phyloP scores from a whole-genome alignment of 2,113 vertebrate species.

The Trichechus manatus region DNA sequence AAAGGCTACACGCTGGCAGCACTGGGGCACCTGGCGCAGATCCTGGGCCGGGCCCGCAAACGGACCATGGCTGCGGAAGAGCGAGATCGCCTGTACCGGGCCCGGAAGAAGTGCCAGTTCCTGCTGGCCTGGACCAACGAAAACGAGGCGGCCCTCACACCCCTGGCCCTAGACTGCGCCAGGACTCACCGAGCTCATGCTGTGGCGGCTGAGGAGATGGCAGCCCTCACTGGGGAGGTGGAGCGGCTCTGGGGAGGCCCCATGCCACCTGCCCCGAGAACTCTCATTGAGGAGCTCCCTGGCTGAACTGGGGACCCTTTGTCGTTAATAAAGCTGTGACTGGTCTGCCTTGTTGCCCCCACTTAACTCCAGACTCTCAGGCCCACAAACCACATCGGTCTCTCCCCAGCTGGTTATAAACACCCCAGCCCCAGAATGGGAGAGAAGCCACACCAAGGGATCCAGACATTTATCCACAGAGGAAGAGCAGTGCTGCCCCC shows the following conservation, averaged over 20 bases:
- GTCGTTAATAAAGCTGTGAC: constrained; percentile 72
- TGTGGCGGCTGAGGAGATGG: constrained; percentile 81
- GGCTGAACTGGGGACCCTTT: constrained; percentile 18
- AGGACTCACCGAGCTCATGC: constrained; percentile 84
- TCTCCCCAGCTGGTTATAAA: not conserved
- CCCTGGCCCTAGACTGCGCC: constrained; percentile 87
- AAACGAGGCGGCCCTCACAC: constrained; percentile 76
- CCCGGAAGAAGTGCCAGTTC: constrained; percentile 93
- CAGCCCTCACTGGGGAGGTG: constrained; percentile 85
- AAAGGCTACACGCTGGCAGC: constrained; percentile 89
- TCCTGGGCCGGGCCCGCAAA: constrained; percentile 84
- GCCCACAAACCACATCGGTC: not conserved
- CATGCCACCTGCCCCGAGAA: constrained; percentile 78
- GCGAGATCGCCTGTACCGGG: constrained; percentile 84
- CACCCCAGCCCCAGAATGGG: not conserved
- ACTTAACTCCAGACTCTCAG: not conserved
- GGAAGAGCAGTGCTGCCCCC: not conserved
- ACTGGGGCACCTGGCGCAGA: constrained; percentile 87
- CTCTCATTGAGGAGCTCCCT: constrained; percentile 90
- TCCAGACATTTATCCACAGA: constrained; percentile 66
- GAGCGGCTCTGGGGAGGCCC: constrained; percentile 88
- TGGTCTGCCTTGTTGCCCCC: not conserved
- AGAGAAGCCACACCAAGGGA: not conserved
- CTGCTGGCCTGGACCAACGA: constrained; percentile 92
- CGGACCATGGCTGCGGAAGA: constrained; percentile 78